Evolutionary conservation across 2,113 vertebrate genomes (phyloP), one percentile per base, ranked within the genome.

Genomic region (Phyllostomus discolor): DNA sequence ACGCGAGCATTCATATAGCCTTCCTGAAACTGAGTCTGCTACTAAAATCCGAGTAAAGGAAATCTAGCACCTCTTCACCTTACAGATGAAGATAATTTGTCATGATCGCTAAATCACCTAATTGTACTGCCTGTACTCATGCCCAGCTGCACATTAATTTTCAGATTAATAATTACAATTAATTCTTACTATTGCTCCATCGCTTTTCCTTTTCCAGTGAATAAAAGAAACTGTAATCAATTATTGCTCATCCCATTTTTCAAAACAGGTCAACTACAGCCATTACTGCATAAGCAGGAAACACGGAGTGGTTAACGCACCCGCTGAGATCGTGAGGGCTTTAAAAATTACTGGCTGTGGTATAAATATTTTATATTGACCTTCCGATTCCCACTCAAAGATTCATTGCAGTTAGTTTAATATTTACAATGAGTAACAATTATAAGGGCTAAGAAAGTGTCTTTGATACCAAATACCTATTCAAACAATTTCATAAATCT

Each of bases 81-180:
- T 95, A 95, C 7, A 26, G 95, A 97, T 97, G 94, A 97, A 88
- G 96, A 95, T 89, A 95, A 98, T 98, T 97, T 97, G 90, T 97
- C 88, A 94, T 96, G 98, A 97, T 79, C 95, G 97, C 94, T 94
- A 98, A 98, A 97, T 96, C 96, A 97, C 97, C 95, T 91, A 95
- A 97, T 96, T 90, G 90, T 84, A 93, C 93, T 95, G 90, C 96
- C 96, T 95, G 82, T 95, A 86, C 97, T 98, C 96, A 97, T 73
- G 97, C 95, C 95, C 97, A 98, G 97, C 93, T 98, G 97, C 98
- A 98, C 95, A 97, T 98, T 97, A 98, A 98, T 98, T 98, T 98
- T 97, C 95, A 98, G 97, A 98, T 98, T 97, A 95, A 85, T 98
- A 98, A 95, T 97, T 97, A 97, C 96, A 97, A 98, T 98, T 96